Evolutionary conservation across 2,113 vertebrate species (phyloP).

Genomic region (Plotosus lineatus): DNA sequence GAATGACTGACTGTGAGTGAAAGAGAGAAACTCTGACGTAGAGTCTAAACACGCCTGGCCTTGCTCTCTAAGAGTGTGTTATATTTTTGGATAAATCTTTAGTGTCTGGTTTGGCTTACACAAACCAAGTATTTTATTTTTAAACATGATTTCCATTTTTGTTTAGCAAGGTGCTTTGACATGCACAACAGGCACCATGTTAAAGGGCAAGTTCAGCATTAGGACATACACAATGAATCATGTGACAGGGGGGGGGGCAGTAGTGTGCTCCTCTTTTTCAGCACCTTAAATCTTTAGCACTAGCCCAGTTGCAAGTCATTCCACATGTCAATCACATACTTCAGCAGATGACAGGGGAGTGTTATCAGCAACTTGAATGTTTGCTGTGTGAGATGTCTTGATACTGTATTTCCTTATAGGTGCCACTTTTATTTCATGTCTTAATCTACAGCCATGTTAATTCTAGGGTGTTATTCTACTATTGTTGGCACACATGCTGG

Average conservation of each 20-base stretch:
- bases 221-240: neutral
- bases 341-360: neutral
- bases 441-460: neutral
- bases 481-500: neutral
- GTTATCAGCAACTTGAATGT: neutral
- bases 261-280: neutral
- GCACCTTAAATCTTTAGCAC: neutral
- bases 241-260: neutral
- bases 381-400: neutral
- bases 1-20: conserved; percentile 22
- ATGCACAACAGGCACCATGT: neutral
- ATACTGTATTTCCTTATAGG: neutral
- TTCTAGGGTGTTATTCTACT: neutral
- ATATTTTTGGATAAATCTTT: conserved; percentile 39
- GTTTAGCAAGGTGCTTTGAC: conserved; percentile 4
- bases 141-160: neutral
- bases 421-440: neutral
- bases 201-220: neutral
- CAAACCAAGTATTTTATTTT: neutral
- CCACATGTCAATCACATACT: too few relatives aligned
- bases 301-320: neutral
- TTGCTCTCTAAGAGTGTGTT: conserved; percentile 89
- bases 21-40: conserved; percentile 71
- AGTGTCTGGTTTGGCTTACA: neutral
- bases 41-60: conserved; percentile 85